Conservation (phyloP, 2,797 vertebrate species). For the Anolis apletophallus region DNA sequence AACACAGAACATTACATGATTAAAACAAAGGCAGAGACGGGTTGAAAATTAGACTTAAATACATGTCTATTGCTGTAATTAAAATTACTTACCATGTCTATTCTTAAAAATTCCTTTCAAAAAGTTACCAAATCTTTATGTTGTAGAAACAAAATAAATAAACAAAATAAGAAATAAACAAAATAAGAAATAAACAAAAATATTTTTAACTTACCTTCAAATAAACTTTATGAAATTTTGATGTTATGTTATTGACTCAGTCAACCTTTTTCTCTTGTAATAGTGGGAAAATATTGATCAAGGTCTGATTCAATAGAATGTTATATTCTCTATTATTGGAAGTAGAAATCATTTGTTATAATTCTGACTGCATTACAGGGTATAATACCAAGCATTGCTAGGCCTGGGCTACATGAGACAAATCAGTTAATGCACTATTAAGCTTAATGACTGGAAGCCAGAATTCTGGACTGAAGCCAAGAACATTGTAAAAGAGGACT, state of each 20-base stretch:
- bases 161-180: not conserved
- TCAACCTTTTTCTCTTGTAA: conserved; percentile 17
- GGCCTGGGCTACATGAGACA: not conserved
- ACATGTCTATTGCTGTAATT: too few relatives aligned
- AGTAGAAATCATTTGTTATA: not conserved
- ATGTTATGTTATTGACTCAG: not conserved
- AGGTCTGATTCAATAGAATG: conserved; percentile 22
- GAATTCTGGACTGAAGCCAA: too few relatives aligned
- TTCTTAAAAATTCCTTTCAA: too few relatives aligned
- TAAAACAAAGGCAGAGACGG: too few relatives aligned
- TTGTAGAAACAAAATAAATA: not conserved
- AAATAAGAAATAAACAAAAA: not conserved
- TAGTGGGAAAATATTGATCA: conserved; percentile 37
- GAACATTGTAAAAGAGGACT: too few relatives aligned
- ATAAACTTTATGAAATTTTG: not conserved
- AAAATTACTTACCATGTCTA: too few relatives aligned
- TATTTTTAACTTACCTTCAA: not conserved
- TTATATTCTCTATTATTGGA: conserved; percentile 12
- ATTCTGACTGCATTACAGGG: not conserved
- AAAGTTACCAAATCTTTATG: too few relatives aligned
- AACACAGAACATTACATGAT: too few relatives aligned
- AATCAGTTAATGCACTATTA: not conserved
- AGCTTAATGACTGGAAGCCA: too few relatives aligned
- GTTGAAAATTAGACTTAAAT: too few relatives aligned
- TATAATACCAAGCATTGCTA: not conserved